A percentile compares a stretch with the other conserved stretches of the same genome.
Conservation (phyloP, 2,113 vertebrate species). For the Scomber colias region DNA sequence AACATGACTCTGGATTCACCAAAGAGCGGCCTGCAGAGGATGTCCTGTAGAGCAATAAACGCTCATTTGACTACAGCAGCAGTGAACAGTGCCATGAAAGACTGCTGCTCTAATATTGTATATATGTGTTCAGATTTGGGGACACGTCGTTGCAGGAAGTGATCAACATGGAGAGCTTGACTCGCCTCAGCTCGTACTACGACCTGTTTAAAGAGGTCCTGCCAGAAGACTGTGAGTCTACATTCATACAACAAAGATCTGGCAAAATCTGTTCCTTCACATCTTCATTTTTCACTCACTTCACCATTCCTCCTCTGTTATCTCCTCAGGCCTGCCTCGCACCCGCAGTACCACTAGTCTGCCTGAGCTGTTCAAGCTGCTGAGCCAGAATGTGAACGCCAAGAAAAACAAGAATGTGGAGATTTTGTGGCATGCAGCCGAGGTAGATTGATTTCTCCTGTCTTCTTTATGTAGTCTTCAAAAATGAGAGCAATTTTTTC, state of each 20-base stretch:
- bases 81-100: not conserved
- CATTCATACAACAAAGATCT: not conserved
- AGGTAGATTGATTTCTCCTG: conserved; percentile 83
- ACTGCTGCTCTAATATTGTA: not conserved
- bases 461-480: not conserved
- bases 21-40: too few relatives aligned
- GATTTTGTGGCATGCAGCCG: conserved; percentile 98
- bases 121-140: conserved; percentile 89
- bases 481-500: not conserved
- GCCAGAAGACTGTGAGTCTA: conserved; percentile 95
- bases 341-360: conserved; percentile 93
- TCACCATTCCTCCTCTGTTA: not conserved
- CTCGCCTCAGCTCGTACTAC: conserved; percentile 95
- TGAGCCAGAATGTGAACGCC: conserved; percentile 93
- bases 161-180: conserved; percentile 95
- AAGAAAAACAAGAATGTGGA: conserved; percentile 98
- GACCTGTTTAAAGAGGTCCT: conserved; percentile 99
- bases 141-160: conserved; percentile 96
- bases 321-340: conserved; percentile 91
- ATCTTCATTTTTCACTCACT: not conserved
- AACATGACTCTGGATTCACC: too few relatives aligned
- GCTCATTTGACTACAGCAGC: not conserved
- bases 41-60: too few relatives aligned
- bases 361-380: conserved; percentile 92
- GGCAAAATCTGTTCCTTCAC: not conserved